Evolutionary conservation across 1,140 invertebrate genomes (phyloP).

Genomic region (Onthophagus taurus): DNA sequence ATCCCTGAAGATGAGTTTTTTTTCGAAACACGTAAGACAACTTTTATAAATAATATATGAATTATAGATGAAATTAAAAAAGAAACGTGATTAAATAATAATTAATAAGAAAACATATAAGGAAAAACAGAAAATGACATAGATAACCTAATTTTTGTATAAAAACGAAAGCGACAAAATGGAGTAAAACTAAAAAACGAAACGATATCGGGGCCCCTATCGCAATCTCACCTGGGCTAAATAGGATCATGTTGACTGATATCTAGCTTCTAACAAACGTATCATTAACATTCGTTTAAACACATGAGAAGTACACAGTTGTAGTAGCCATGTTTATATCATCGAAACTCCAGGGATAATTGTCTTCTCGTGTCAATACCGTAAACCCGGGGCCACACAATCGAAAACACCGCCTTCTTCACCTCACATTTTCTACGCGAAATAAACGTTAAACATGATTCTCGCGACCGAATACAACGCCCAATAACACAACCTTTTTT

Average conservation of each 20-base stretch:
- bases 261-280: conserved; percentile 12
- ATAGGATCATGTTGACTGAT: conserved; percentile 23
- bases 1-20: no score
- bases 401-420: not conserved
- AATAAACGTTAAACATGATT: not conserved
- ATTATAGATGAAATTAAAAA: not conserved
- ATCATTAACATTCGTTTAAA: conserved; percentile 20
- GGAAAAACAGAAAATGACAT: not conserved
- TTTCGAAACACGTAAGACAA: no score
- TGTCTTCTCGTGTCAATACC: no score
- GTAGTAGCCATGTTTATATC: conserved; percentile 33
- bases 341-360: no score
- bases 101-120: not conserved
- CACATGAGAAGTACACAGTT: conserved; percentile 15
- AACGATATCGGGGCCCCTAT: no score
- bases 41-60: no score
- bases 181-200: no score
- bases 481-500: not conserved
- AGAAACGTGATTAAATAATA: not conserved
- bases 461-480: not conserved
- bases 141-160: not conserved
- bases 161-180: no score
- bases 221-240: conserved; percentile 25
- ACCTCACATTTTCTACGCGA: not conserved
- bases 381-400: no score